phyloP scores from a whole-genome alignment of 2,797 vertebrate species.

The Halcyon chelicuti region DNA sequence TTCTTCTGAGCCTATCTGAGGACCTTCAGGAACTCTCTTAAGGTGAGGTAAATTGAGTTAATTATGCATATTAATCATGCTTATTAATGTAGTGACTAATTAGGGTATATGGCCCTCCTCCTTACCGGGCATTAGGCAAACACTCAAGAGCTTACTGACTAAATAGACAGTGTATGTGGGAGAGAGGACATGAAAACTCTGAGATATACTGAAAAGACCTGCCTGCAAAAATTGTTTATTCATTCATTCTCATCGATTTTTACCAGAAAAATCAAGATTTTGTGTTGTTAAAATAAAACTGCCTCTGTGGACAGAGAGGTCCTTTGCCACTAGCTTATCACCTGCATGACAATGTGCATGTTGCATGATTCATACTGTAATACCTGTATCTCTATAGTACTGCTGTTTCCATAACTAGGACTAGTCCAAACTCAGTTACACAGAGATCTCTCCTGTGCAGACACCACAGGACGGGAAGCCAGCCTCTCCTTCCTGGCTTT shows the following conservation, averaged over 20 bases:
- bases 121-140: background rate
- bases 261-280: background rate
- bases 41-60: constrained; percentile 18
- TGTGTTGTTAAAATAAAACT: background rate
- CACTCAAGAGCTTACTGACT: background rate
- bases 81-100: background rate
- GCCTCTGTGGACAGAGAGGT: background rate
- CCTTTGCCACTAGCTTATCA: background rate
- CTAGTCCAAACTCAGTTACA: background rate
- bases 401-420: background rate
- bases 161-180: background rate
- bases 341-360: background rate
- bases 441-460: background rate
- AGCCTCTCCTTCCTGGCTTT: background rate
- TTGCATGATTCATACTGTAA: background rate
- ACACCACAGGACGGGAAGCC: background rate
- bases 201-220: background rate
- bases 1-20: background rate
- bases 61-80: background rate
- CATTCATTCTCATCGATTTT: background rate
- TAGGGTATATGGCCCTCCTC: background rate
- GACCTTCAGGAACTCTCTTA: background rate
- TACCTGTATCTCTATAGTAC: background rate
- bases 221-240: background rate
- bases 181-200: background rate